Evolutionary conservation across 2,888 invertebrate species (phyloP).

Genomic region (Phyto melanocephala): DNA sequence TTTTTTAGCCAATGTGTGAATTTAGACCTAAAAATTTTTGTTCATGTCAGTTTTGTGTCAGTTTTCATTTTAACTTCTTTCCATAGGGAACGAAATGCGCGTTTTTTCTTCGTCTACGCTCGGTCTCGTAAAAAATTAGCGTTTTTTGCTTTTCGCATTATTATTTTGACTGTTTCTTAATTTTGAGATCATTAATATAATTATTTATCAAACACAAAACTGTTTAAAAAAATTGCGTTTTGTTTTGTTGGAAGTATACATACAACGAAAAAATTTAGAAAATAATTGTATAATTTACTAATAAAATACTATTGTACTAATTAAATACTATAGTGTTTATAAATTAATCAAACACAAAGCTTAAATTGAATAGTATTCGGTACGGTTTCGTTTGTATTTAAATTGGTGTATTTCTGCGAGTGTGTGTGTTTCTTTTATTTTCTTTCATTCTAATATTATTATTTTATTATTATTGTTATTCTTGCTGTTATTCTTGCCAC

Average conservation of each 20-base stretch:
- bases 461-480: background rate
- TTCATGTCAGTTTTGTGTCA: constrained; percentile 42
- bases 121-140: constrained; percentile 15
- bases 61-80: constrained; percentile 53
- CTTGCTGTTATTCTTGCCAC: constrained; percentile 6
- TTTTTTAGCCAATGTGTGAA: constrained; percentile 52
- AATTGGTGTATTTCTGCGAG: too few relatives aligned
- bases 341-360: constrained; percentile 28
- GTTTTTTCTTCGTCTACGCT: constrained; percentile 4
- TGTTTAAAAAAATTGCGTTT: constrained; percentile 23
- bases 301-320: constrained; percentile 14
- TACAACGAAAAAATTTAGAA: background rate
- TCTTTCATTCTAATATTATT: background rate
- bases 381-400: constrained; percentile 36
- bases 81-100: constrained; percentile 35
- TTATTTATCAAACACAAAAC: constrained; percentile 3
- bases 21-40: constrained; percentile 49
- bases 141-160: background rate
- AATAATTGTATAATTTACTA: constrained; percentile 21
- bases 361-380: background rate
- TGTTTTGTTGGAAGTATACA: background rate
- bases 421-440: background rate
- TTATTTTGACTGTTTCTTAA: background rate
- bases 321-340: constrained; percentile 22
- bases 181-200: constrained; percentile 11